Evolutionary conservation across 2,888 invertebrate species (phyloP), one percentile per base, ranked within the genome.

Genomic region (Eupeodes luniger): DNA sequence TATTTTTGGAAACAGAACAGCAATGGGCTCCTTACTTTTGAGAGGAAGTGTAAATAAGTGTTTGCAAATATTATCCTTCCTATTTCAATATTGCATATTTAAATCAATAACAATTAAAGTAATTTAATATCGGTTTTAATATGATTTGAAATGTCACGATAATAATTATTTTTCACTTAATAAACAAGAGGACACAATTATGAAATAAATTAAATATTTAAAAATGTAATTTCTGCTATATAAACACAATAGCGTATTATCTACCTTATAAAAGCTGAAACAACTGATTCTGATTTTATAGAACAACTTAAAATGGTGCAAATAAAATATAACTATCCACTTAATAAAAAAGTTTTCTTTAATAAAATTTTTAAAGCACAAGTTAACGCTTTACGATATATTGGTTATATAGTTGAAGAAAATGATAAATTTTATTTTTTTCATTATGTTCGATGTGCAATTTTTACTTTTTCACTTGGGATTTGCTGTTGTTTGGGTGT

Each of bases 141-240:
- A 51, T n/a, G 67, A 67, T 67, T 34, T 0, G 4, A 51, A 53
- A 55, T 70, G 14, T 70, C 16, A 12, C 51, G 40, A 70, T 12
- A 69, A 55, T 55, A 70, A 70, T 70, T 70, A 70, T 55, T 70
- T 70, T 9, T 44, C 53, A 53, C 53, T 69, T 53, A 69, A 7
- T 11, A 7, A 69, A 4, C 6, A 7, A 9, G 27, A 51, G 4
- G 4, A 34, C n/a, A 67, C 40, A 53, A 53, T 69, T 53, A 51
- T 36, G 36, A 59, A 34, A 34, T 10, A 47, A 53, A 69, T 51
- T 51, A 40, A 69, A 69, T 69, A 69, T 69, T 67, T 51, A 51
- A 67, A 67, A 69, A 53, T 0, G 16, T 10, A 59, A 49, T n/a
- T 34, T 67, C 2, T 36, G 53, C 36, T 36, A 27, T n/a, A 14